Evolutionary conservation across 1,140 invertebrate species (phyloP), one percentile per base, ranked within the genome.

Genomic region (Mycetomoellerius zeteki): DNA sequence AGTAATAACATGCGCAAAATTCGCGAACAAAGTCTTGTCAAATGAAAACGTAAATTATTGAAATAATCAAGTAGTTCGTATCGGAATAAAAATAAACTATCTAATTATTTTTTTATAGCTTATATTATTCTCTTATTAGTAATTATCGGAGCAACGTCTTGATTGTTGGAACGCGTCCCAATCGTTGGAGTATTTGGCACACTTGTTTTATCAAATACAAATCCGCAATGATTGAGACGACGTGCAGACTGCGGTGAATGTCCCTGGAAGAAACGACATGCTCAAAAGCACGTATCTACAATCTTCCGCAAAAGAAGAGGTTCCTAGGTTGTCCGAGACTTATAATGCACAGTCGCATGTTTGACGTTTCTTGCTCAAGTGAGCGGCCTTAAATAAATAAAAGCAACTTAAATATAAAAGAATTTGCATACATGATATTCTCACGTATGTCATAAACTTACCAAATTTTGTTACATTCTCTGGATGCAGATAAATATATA

Each of bases 121-220:
- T 47, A n/a, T n/a, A n/a, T 73, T 24, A 4, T 19, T 4, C 8
- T 3, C 12, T 73, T n/a, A 43, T 50, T 73, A 16, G 52, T 47
- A 47, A 82, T 14, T 37, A 33, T 12, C 24, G 52, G 65, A 47
- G 67, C 54, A 21, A 47, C 37, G 19, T 43, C 52, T 47, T 14
- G 65, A 5, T 21, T 14, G 62, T 73, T 60, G 80, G 69, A 82
- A 47, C 67, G 37, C 54, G n/a, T 72, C 67, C 67, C 56, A 82
- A 82, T 82, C 50, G 52, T 12, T 5, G 33, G 3, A 30, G 50
- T 8, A 72, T 73, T 82, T 73, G 67, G 52, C 33, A 67, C 77
- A 37, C 19, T 72, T 21, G 21, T 21, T 56, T n/a, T 56, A 72
- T 72, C 50, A 52, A 64, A 8, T 16, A 71, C 5, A 14, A 69